A percentile compares a stretch with the other conserved stretches of the same genome.
phyloP scores from a whole-genome alignment of 2,113 vertebrate species.

The Glaucomys volans region DNA sequence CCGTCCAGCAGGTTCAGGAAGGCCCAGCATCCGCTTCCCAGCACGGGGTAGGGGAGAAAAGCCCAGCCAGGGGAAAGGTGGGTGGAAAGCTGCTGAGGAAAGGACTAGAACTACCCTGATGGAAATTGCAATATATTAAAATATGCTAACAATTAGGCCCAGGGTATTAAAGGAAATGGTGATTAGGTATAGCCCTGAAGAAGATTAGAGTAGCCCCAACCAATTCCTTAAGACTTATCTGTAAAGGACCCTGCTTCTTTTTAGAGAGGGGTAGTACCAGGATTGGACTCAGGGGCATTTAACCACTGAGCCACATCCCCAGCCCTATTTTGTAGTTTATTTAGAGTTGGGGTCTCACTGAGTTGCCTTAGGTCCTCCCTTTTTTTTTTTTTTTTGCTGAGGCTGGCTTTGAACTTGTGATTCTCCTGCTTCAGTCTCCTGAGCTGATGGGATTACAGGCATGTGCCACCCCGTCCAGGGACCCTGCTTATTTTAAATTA shows the following conservation, averaged over 20 bases:
- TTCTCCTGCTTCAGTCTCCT: too few species aligned
- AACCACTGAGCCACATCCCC: too few species aligned
- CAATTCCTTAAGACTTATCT: not conserved
- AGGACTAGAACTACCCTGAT: not conserved
- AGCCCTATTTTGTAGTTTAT: too few species aligned
- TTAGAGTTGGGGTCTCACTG: too few species aligned
- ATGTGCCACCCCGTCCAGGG: too few species aligned
- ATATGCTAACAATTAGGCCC: not conserved
- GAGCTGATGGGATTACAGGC: too few species aligned
- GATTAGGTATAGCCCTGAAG: not conserved
- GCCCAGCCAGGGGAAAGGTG: not conserved
- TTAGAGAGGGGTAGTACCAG: not conserved
- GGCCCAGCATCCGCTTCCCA: not conserved
- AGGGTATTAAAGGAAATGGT: not conserved
- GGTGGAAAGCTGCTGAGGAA: not conserved
- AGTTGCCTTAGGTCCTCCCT: too few species aligned
- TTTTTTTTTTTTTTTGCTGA: too few species aligned
- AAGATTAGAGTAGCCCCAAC: not conserved
- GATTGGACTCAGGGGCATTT: too few species aligned
- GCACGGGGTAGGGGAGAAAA: not conserved
- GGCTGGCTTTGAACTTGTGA: too few species aligned
- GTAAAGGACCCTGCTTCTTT: not conserved
- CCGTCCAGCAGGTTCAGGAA: not conserved
- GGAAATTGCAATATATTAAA: not conserved
- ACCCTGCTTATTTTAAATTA: not conserved